phyloP scores from a whole-genome alignment of 2,888 invertebrate genomes.

The Xanthostigma xanthostigma region DNA sequence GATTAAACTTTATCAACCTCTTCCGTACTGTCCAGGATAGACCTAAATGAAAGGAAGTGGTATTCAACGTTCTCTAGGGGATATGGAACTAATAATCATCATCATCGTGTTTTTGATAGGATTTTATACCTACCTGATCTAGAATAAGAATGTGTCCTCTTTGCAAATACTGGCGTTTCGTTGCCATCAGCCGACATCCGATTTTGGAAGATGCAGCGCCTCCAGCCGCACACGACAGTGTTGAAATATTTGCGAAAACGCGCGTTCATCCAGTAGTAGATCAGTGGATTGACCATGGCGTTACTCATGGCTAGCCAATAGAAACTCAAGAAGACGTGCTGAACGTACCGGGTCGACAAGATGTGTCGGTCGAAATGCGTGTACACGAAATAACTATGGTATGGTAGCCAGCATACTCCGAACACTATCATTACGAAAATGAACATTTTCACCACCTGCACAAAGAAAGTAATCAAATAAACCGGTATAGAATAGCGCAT shows the following conservation, averaged over 20 bases:
- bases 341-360: constrained; percentile 53
- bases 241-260: constrained; percentile 59
- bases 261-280: constrained; percentile 89
- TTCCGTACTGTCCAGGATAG: no score
- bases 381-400: constrained; percentile 76
- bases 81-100: no score
- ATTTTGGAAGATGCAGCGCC: constrained; percentile 13
- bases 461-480: constrained; percentile 12
- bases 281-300: constrained; percentile 83
- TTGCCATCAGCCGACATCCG: constrained; percentile 3
- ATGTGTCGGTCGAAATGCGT: constrained; percentile 55
- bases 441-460: constrained; percentile 79
- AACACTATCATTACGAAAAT: constrained; percentile 75
- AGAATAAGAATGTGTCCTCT: constrained; percentile 15
- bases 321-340: constrained; percentile 72
- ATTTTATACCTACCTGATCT: constrained; percentile 14
- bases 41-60: no score
- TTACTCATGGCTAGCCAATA: constrained; percentile 89
- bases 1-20: no score
- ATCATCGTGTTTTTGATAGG: no score
- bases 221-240: constrained; percentile 50
- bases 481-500: no score
- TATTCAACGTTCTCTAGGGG: no score
- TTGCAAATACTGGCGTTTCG: constrained; percentile 9
- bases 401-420: constrained; percentile 79